Evolutionary conservation across 1,140 invertebrate genomes (phyloP), one percentile per base, ranked within the genome.

Genomic region (Dermatophagoides farinae): DNA sequence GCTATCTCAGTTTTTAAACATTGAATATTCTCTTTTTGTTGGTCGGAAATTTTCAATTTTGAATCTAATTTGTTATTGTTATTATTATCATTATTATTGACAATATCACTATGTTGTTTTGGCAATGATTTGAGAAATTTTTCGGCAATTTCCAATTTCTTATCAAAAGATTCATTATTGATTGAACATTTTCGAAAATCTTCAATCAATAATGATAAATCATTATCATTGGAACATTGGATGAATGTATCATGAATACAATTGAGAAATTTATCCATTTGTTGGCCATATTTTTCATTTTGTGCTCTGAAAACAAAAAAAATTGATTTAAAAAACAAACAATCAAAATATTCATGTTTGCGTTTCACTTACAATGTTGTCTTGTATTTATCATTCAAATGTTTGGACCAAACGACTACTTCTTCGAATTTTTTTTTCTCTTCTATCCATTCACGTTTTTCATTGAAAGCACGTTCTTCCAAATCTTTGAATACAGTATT

Each of bases 361-460:
- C n/a, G n/a, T 12, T 12, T 31, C 14, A 31, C 25, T 38, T 37
- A 54, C 52, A 23, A 10, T 23, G 57, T 46, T 58, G 2, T 1
- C 31, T 58, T 58, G 5, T 14, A 20, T 22, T n/a, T 49, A 16
- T 58, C 22, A 38, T 49, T 55, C n/a, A 49, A 18, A n/a, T 58
- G 57, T 23, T 23, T 14, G 1, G 20, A 44, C 41, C 46, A 58
- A 14, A 20, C 43, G 16, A 41, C 25, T 4, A 49, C 57, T 50
- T 58, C 57, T 58, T 58, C 57, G 18, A 47, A 49, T 25, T 41
- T 46, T 50, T 58, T 38, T 38, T 58, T 58, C 25, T 58, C 57
- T 49, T 58, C 12, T 5, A 58, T n/a, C 57, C 57, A 58, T 37
- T 44, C 57, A n/a, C 10, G 11, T 58, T 38, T 60, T 60, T 60